Percentiles rank a stretch among this genome's conserved stretches.
These are phyloP conservation scores for Galeopterus variegatus DNA, from an alignment of 2,113 vertebrate species.

Conservation along the genomic window DNA sequence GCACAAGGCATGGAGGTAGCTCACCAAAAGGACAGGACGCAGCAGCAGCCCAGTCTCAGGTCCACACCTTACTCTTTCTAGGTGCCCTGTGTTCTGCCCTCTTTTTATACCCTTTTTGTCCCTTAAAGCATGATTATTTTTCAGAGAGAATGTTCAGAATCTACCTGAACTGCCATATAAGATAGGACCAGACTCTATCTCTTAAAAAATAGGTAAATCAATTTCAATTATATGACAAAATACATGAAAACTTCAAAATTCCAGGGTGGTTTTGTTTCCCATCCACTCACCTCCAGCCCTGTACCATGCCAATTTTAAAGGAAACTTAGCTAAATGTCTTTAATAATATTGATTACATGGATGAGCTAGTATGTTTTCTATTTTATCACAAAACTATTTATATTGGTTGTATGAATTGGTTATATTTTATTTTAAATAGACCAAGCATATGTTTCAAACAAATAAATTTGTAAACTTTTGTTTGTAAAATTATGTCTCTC, in stretches of 20 bases:
- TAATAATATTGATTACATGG: neutral
- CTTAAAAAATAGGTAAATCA: conserved; percentile 46
- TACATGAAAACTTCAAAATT: conserved; percentile 41
- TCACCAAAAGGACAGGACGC: neutral
- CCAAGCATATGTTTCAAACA: neutral
- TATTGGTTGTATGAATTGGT: conserved; percentile 54
- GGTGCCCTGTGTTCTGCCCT: neutral
- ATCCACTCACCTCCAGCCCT: neutral
- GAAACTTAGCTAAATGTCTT: conserved; percentile 32
- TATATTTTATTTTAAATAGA: conserved; percentile 59
- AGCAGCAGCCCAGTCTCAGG: neutral
- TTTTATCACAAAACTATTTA: conserved; percentile 7
- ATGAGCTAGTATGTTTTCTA: conserved; percentile 1
- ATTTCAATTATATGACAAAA: conserved; percentile 13
- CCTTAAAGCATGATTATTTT: neutral
- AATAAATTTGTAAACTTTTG: too few species aligned
- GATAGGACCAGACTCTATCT: neutral
- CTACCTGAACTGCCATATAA: conserved; percentile 8
- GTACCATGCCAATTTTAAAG: conserved; percentile 34
- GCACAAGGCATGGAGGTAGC: neutral
- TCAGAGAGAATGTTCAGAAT: neutral
- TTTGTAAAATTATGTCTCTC: too few species aligned
- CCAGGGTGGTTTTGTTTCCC: neutral
- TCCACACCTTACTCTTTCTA: neutral
- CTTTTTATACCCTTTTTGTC: neutral